A percentile compares a stretch with the other conserved stretches of the same genome.
These are phyloP conservation scores for Prunella fulvescens DNA, from an alignment of 2,113 vertebrate species.

Conservation along the genomic window DNA sequence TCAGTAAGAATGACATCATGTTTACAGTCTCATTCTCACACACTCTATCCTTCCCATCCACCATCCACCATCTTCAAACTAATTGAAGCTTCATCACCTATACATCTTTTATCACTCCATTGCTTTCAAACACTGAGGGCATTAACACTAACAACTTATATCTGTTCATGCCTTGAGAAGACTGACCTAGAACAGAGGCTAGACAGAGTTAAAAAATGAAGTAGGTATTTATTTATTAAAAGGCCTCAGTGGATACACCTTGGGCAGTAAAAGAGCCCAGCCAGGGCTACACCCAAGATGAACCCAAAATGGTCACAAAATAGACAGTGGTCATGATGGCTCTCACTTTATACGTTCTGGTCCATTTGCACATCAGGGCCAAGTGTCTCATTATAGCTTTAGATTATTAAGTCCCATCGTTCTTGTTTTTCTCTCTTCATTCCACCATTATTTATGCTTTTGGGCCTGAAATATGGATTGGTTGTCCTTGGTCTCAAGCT, in stretches of 20 bases:
- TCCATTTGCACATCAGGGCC: background rate
- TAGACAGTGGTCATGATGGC: background rate
- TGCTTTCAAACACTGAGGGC: background rate
- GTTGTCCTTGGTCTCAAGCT: background rate
- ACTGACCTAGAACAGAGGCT: background rate
- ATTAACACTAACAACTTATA: rapidly evolving
- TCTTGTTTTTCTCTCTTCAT: background rate
- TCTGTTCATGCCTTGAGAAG: background rate
- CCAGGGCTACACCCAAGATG: background rate
- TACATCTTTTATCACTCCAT: background rate
- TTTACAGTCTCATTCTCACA: background rate
- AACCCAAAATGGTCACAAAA: background rate
- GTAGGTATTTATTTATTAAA: background rate
- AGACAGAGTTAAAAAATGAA: background rate
- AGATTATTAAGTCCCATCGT: background rate
- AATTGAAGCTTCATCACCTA: background rate
- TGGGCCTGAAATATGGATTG: background rate
- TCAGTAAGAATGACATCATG: background rate
- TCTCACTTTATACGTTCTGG: background rate
- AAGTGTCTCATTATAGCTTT: background rate
- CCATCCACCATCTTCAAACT: background rate
- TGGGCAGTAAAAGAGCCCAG: background rate
- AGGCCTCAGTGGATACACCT: background rate
- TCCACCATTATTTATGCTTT: background rate
- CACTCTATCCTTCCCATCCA: background rate